phyloP scores from a whole-genome alignment of 2,888 invertebrate genomes.

The Smittia aterrima region DNA sequence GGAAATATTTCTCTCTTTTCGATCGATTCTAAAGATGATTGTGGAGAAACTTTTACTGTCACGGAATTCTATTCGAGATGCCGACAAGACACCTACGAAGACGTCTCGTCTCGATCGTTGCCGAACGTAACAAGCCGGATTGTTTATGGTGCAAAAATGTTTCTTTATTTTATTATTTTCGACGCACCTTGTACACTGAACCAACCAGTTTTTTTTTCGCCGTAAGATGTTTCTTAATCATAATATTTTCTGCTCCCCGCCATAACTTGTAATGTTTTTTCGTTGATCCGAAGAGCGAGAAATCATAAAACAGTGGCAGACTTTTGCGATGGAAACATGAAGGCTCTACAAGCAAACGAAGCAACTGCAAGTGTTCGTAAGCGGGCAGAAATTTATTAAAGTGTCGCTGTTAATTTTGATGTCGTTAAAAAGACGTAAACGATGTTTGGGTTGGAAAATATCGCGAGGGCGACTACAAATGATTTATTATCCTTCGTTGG shows the following conservation, averaged over 20 bases:
- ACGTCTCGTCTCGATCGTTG: not conserved
- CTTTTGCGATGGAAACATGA: not conserved
- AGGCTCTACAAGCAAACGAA: not conserved
- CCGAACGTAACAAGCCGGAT: too few relatives aligned
- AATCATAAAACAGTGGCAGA: slow-evolving; percentile 1
- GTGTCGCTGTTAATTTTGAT: too few relatives aligned
- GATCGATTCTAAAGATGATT: too few relatives aligned
- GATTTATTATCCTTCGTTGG: too few relatives aligned
- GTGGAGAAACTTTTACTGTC: too few relatives aligned
- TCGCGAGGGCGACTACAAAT: too few relatives aligned
- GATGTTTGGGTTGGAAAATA: too few relatives aligned
- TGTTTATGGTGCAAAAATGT: too few relatives aligned
- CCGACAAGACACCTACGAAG: not conserved
- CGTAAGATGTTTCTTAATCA: slow-evolving; percentile 2
- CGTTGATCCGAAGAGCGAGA: not conserved
- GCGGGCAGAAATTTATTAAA: too few relatives aligned
- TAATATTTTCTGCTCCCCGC: not conserved
- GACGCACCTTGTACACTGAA: not conserved
- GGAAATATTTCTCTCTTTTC: too few relatives aligned
- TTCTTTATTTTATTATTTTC: not conserved
- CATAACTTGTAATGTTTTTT: not conserved
- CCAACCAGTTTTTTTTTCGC: not conserved
- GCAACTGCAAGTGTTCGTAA: too few relatives aligned
- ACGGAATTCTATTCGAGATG: not conserved
- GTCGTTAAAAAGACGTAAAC: too few relatives aligned